A percentile compares a stretch with the other conserved stretches of the same genome.
Conservation (phyloP, 1,140 invertebrate genomes). For the Bombus difficillimus region DNA sequence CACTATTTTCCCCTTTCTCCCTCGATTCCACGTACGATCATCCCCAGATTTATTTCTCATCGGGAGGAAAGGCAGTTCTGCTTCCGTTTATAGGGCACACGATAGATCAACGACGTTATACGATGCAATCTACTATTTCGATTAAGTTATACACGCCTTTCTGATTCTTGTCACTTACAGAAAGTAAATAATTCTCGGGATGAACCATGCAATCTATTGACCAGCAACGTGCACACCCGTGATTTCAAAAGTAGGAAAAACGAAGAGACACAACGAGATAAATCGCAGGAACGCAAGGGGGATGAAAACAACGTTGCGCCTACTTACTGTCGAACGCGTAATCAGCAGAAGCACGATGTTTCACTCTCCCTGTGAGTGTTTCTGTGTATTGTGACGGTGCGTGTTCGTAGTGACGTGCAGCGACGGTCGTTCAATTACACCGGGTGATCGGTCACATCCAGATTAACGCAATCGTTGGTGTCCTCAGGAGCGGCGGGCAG, state of each 20-base stretch:
- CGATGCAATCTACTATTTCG: background rate
- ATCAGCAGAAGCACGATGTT: background rate
- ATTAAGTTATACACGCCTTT: background rate
- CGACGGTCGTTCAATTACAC: conserved; percentile 55
- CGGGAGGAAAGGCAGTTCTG: background rate
- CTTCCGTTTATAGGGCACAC: background rate
- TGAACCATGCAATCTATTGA: background rate
- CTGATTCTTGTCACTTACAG: background rate
- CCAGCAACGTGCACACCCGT: background rate
- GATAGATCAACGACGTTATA: background rate
- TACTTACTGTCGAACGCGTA: conserved; percentile 58
- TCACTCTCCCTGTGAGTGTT: background rate
- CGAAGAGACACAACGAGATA: background rate
- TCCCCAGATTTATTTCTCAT: conserved; percentile 56
- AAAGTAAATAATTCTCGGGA: background rate
- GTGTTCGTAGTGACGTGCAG: background rate
- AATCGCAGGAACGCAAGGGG: background rate
- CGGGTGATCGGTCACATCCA: conserved; percentile 33
- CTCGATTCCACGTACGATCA: conserved; percentile 35
- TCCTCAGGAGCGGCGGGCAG: conserved; percentile 25
- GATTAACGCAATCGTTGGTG: conserved; percentile 11
- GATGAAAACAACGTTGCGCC: conserved; percentile 24
- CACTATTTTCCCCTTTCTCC: conserved; percentile 53
- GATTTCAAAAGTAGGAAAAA: background rate
- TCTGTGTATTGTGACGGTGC: background rate